phyloP scores from a whole-genome alignment of 2,888 invertebrate species.

The Eudasyphora cyanicolor region DNA sequence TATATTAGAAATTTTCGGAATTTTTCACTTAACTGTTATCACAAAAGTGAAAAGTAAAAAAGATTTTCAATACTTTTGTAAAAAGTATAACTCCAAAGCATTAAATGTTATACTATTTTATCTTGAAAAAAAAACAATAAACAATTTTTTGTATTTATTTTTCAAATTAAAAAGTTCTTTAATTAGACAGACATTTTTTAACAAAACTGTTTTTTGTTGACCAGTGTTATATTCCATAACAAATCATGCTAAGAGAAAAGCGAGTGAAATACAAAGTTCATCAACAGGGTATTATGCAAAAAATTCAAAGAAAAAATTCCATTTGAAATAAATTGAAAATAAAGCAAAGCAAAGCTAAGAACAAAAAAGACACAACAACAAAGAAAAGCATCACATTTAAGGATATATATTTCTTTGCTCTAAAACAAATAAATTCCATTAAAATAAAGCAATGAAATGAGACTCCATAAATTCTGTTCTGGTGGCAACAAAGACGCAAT shows the following conservation, averaged over 20 bases:
- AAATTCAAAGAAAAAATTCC: not conserved
- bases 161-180: too few species aligned
- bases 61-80: too few species aligned
- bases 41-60: too few species aligned
- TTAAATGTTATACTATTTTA: too few species aligned
- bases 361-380: not conserved
- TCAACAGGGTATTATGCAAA: not conserved
- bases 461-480: conserved; percentile 8
- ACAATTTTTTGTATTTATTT: too few species aligned
- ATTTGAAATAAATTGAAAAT: conserved; percentile 21
- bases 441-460: conserved; percentile 6
- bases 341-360: not conserved
- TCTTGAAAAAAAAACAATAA: too few species aligned
- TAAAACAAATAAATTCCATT: conserved; percentile 8
- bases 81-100: too few species aligned
- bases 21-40: too few species aligned
- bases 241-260: not conserved
- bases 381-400: not conserved
- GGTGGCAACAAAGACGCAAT: not conserved
- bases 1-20: too few species aligned
- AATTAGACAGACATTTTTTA: too few species aligned
- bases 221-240: not conserved
- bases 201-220: too few species aligned
- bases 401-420: not conserved
- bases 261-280: not conserved